Conservation (phyloP, 1,140 invertebrate genomes). For the Venturia canescens region DNA sequence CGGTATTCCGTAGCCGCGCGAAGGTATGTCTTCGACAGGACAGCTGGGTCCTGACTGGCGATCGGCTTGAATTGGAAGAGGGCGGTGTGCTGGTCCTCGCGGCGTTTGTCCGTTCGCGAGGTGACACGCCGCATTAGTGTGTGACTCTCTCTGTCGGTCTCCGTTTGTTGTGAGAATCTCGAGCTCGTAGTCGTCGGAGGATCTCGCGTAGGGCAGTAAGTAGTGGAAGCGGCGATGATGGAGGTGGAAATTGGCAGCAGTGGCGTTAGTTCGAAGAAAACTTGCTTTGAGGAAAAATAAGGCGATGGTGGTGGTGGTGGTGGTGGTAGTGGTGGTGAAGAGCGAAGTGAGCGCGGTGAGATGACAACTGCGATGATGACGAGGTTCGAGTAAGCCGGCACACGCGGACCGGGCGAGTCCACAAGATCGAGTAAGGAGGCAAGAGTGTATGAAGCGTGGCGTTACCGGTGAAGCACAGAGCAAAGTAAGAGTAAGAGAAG, state of each 20-base stretch:
- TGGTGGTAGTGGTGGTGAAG: neutral
- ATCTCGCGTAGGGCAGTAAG: conserved; percentile 12
- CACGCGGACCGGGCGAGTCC: conserved; percentile 57
- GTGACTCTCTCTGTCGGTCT: conserved; percentile 17
- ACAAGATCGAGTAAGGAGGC: conserved; percentile 31
- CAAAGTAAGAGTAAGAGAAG: conserved; percentile 67
- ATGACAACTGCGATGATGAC: conserved; percentile 24
- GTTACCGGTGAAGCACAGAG: conserved; percentile 60
- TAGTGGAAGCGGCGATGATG: neutral
- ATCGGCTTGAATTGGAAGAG: conserved; percentile 48
- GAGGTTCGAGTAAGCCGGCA: conserved; percentile 41
- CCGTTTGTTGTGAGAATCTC: conserved; percentile 17
- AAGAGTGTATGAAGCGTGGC: conserved; percentile 46
- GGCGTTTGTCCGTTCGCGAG: conserved; percentile 55
- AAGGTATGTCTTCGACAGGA: conserved; percentile 61
- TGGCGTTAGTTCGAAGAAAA: neutral
- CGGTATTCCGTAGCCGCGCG: conserved; percentile 11
- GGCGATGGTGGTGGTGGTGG: conserved; percentile 3
- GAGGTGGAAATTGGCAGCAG: neutral
- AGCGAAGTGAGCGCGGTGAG: neutral
- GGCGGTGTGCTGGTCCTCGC: conserved; percentile 56
- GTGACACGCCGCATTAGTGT: conserved; percentile 57
- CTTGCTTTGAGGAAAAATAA: neutral
- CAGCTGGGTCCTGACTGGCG: conserved; percentile 70
- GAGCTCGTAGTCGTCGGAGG: neutral